A percentile compares a stretch with the other conserved stretches of the same genome.
Evolutionary conservation across 2,888 invertebrate species (phyloP).

Genomic region (Aelia acuminata): DNA sequence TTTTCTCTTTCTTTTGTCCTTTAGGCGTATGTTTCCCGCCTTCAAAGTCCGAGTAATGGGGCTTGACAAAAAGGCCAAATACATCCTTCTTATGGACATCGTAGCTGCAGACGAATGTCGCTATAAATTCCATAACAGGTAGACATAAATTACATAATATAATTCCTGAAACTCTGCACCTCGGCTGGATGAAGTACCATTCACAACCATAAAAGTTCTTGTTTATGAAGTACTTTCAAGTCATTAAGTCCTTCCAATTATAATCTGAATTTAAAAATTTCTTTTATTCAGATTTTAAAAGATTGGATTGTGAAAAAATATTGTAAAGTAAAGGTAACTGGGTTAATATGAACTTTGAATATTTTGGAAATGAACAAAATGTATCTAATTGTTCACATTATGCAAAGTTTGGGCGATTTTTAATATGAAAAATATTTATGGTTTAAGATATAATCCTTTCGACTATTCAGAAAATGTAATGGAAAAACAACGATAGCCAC

Average conservation of each 20-base stretch:
- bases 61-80: slow-evolving; percentile 97
- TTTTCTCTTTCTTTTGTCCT: slow-evolving; percentile 59
- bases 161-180: background rate
- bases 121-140: slow-evolving; percentile 96
- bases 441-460: no score
- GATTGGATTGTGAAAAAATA: no score
- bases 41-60: slow-evolving; percentile 97
- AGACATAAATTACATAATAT: slow-evolving; percentile 68
- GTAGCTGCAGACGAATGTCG: slow-evolving; percentile 96
- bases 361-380: no score
- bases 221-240: background rate
- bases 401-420: no score
- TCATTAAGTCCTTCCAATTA: background rate
- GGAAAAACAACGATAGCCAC: no score
- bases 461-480: no score
- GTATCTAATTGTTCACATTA: no score
- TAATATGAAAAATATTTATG: no score
- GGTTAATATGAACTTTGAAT: no score
- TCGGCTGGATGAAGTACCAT: background rate
- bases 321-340: no score
- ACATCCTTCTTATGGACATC: slow-evolving; percentile 97
- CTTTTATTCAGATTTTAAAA: no score
- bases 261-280: background rate
- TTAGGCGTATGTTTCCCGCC: slow-evolving; percentile 98
- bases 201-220: background rate